Evolutionary conservation across 2,113 vertebrate genomes (phyloP).

Genomic region (Barbus barbus): DNA sequence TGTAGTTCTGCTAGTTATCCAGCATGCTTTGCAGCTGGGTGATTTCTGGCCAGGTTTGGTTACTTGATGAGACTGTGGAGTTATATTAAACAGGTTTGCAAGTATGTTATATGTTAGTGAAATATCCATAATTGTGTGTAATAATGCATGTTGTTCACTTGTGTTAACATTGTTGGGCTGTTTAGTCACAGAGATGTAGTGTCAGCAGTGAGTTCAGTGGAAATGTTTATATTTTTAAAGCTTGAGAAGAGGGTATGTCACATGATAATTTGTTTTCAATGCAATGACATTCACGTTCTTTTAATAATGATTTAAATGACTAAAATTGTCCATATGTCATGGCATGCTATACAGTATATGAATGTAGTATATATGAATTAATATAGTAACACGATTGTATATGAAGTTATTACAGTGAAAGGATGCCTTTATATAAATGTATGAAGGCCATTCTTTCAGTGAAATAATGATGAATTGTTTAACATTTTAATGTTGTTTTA

Average conservation of each 20-base stretch:
- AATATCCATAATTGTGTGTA: neutral
- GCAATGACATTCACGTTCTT: neutral
- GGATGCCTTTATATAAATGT: neutral
- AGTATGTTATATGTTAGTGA: neutral
- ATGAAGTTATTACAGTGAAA: neutral
- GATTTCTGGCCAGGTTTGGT: neutral
- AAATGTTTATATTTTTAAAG: neutral
- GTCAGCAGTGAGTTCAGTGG: neutral
- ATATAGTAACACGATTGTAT: neutral
- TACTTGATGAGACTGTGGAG: neutral
- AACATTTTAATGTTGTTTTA: neutral
- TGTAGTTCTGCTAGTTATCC: too few species aligned
- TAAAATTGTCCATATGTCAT: neutral
- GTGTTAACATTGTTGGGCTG: neutral
- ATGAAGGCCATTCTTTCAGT: too few species aligned
- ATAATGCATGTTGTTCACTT: neutral
- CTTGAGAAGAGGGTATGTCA: neutral
- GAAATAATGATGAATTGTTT: too few species aligned
- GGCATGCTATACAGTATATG: neutral
- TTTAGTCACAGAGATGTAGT: neutral
- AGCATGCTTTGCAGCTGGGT: too few species aligned
- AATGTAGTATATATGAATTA: neutral
- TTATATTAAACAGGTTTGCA: neutral
- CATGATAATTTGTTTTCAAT: neutral
- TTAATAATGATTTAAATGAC: neutral